Conservation (phyloP, 2,113 vertebrate species). For the Pyrgilauda ruficollis region DNA sequence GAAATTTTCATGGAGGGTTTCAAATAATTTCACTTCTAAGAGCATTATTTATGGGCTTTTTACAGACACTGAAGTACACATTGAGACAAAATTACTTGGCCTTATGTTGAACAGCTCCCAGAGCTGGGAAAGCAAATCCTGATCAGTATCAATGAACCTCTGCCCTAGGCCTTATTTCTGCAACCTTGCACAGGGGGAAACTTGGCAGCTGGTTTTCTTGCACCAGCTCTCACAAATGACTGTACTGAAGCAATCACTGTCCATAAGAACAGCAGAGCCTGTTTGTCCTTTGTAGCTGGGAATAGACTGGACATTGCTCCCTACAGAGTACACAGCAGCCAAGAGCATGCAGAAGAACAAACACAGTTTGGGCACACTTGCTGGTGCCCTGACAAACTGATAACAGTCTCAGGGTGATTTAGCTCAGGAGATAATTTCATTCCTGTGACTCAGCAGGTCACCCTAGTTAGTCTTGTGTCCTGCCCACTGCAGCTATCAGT, state of each 20-base stretch:
- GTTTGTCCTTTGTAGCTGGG: neutral
- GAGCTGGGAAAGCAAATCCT: neutral
- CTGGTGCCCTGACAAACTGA: neutral
- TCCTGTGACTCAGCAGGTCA: neutral
- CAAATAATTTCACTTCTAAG: neutral
- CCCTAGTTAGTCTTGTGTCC: neutral
- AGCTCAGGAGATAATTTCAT: neutral
- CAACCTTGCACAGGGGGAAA: neutral
- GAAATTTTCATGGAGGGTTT: neutral
- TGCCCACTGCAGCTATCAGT: neutral
- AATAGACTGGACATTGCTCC: neutral
- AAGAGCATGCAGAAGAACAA: neutral
- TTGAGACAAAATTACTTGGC: neutral
- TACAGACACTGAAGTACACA: neutral
- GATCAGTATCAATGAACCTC: neutral
- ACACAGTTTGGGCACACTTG: neutral
- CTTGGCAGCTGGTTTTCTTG: neutral
- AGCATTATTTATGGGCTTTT: neutral
- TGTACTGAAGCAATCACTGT: neutral
- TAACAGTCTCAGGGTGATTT: neutral
- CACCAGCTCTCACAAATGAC: neutral
- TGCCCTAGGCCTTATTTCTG: neutral
- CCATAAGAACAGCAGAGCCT: neutral
- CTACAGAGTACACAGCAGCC: neutral
- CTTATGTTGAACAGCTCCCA: neutral